A percentile compares a stretch with the other conserved stretches of the same genome.
Evolutionary conservation across 2,888 invertebrate genomes (phyloP).

Genomic region (Folsomia candida): DNA sequence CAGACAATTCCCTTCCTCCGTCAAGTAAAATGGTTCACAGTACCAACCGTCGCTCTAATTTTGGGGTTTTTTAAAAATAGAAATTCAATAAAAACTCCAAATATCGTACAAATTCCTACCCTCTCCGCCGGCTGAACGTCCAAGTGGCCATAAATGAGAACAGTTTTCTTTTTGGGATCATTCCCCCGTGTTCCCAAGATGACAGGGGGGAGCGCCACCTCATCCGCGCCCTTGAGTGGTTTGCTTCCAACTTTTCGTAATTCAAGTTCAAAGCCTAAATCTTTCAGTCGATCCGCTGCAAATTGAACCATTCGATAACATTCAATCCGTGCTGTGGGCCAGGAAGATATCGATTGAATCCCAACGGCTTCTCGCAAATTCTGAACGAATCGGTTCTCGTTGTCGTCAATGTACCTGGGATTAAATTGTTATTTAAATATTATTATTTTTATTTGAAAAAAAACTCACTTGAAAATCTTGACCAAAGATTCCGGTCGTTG

Average conservation of each 20-base stretch:
- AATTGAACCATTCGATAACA: slow-evolving; percentile 82
- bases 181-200: slow-evolving; percentile 75
- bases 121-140: slow-evolving; percentile 95
- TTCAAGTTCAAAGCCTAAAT: slow-evolving; percentile 69
- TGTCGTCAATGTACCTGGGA: slow-evolving; percentile 73
- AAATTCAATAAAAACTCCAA: no score
- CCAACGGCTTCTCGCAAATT: slow-evolving; percentile 80
- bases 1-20: slow-evolving; percentile 81
- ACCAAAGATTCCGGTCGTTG: slow-evolving; percentile 27
- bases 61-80: no score
- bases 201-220: slow-evolving; percentile 78
- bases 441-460: background rate
- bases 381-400: slow-evolving; percentile 72
- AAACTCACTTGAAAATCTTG: slow-evolving; percentile 23
- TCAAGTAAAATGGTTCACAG: slow-evolving; percentile 87
- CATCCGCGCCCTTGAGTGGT: slow-evolving; percentile 58
- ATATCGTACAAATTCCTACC: slow-evolving; percentile 52
- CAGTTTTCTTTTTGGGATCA: slow-evolving; percentile 83
- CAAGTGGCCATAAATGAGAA: slow-evolving; percentile 93
- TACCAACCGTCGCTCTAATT: slow-evolving; percentile 92
- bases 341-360: slow-evolving; percentile 90
- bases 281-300: slow-evolving; percentile 67
- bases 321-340: slow-evolving; percentile 76
- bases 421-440: slow-evolving; percentile 18
- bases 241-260: slow-evolving; percentile 75